Conservation (phyloP, 2,113 vertebrate genomes). For the Thamnophis sirtalis region DNA sequence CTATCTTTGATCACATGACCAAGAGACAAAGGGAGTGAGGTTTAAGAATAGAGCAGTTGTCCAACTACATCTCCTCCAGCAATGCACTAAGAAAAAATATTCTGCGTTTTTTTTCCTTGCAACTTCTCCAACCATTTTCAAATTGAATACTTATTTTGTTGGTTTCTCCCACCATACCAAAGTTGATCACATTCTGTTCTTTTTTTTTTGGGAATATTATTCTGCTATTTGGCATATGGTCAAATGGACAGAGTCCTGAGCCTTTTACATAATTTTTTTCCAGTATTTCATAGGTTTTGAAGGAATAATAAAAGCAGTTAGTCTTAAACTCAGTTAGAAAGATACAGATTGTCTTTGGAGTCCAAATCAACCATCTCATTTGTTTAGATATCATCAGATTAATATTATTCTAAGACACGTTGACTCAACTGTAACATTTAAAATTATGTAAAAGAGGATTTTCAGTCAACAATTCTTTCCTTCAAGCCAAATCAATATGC, state of each 20-base stretch:
- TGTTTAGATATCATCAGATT: not conserved
- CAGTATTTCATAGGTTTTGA: not conserved
- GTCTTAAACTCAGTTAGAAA: not conserved
- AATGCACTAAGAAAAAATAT: not conserved
- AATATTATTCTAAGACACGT: not conserved
- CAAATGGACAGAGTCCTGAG: not conserved
- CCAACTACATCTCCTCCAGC: not conserved
- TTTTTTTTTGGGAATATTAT: not conserved
- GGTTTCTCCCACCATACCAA: not conserved
- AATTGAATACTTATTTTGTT: not conserved
- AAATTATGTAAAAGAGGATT: not conserved
- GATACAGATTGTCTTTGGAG: not conserved
- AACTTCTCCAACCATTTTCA: not conserved
- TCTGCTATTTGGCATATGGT: not conserved
- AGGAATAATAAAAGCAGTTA: not conserved
- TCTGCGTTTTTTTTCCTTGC: not conserved
- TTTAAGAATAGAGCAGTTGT: not conserved
- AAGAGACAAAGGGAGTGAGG: not conserved
- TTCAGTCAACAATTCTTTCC: constrained; percentile 23
- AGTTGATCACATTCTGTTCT: not conserved
- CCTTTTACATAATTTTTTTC: not conserved
- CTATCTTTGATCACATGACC: not conserved
- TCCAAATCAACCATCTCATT: not conserved
- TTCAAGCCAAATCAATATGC: constrained; percentile 57
- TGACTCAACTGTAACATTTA: not conserved